These are phyloP conservation scores for Apoda limacodes DNA, from an alignment of 2,888 invertebrate genomes.

Conservation along the genomic window DNA sequence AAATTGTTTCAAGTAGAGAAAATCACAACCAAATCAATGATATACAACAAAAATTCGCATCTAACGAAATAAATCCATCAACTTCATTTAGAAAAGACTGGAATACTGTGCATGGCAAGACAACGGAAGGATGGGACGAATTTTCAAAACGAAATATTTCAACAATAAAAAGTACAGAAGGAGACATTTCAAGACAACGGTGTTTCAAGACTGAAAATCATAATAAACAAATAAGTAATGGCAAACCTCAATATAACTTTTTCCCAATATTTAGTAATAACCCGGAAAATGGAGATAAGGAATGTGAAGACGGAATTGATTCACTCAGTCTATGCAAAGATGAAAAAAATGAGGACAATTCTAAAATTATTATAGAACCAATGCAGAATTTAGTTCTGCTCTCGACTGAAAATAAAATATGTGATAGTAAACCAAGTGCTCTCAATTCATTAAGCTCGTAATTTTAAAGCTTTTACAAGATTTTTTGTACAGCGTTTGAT, in stretches of 20 bases:
- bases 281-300: slow-evolving; percentile 1
- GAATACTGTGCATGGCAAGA: slow-evolving; percentile 42
- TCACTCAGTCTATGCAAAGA: slow-evolving; percentile 11
- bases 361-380: slow-evolving; percentile 63
- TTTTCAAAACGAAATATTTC: slow-evolving; percentile 53
- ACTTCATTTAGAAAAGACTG: slow-evolving; percentile 56
- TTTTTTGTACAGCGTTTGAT: no score
- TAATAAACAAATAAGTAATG: slow-evolving; percentile 39
- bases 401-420: slow-evolving; percentile 66
- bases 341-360: slow-evolving; percentile 38
- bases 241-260: slow-evolving; percentile 55
- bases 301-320: background rate
- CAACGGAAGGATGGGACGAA: slow-evolving; percentile 53
- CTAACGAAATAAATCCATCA: slow-evolving; percentile 48
- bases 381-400: slow-evolving; percentile 65
- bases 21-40: slow-evolving; percentile 63
- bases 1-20: slow-evolving; percentile 58
- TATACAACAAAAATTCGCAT: slow-evolving; percentile 53
- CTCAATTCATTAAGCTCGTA: slow-evolving; percentile 62
- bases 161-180: slow-evolving; percentile 41
- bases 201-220: slow-evolving; percentile 39
- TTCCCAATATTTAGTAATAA: slow-evolving; percentile 63
- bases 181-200: slow-evolving; percentile 32
- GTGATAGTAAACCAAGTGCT: slow-evolving; percentile 65
- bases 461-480: no score